Conservation (phyloP, 2,888 invertebrate species). For the Meteorus colon region DNA sequence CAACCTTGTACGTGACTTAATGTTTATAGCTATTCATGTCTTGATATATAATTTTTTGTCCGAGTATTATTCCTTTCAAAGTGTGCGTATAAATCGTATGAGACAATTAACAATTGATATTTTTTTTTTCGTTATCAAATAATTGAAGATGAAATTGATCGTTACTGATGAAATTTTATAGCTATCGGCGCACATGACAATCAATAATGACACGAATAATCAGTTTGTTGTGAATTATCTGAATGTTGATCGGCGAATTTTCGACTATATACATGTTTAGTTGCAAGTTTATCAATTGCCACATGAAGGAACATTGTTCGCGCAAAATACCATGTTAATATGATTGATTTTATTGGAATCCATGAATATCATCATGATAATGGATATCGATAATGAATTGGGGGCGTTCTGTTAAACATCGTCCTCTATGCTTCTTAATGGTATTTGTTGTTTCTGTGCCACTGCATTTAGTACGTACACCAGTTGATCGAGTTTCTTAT, state of each 20-base stretch:
- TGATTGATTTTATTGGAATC: neutral
- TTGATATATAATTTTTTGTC: neutral
- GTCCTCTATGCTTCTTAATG: slow-evolving; percentile 74
- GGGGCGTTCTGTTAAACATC: slow-evolving; percentile 72
- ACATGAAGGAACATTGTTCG: neutral
- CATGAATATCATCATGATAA: slow-evolving; percentile 36
- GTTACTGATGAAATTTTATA: neutral
- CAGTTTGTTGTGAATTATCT: no score
- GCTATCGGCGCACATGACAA: neutral
- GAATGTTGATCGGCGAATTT: no score
- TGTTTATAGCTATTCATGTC: neutral
- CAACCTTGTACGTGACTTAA: slow-evolving; percentile 8
- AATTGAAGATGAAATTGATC: neutral
- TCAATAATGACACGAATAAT: neutral
- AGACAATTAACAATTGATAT: neutral
- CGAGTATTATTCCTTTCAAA: neutral
- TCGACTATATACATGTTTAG: neutral
- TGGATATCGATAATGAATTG: slow-evolving; percentile 42
- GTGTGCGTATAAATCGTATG: slow-evolving; percentile 15
- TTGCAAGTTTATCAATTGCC: neutral
- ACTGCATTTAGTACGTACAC: slow-evolving; percentile 76
- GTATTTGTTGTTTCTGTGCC: slow-evolving; percentile 76
- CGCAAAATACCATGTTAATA: neutral
- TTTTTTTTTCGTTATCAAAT: neutral
- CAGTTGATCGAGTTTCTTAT: slow-evolving; percentile 75